Conservation (phyloP, 2,113 vertebrate genomes). For the Aspidoscelis tigris region DNA sequence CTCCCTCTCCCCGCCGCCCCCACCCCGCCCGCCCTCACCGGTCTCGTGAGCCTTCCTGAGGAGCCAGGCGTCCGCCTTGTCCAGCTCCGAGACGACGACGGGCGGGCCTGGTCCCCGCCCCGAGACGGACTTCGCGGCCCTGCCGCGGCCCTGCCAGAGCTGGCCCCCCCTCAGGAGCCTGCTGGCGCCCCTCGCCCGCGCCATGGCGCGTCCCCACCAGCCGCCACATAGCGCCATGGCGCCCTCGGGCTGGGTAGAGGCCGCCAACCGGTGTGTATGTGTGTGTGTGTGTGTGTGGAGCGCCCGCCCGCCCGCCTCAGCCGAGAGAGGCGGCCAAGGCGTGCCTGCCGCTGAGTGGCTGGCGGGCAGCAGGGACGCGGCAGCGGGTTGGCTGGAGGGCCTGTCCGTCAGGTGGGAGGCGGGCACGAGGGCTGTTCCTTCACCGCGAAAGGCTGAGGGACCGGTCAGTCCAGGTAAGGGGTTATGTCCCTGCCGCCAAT, state of each 20-base stretch:
- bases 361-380: neutral
- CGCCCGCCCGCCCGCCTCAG: neutral
- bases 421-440: accelerated
- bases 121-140: slow-evolving; percentile 46
- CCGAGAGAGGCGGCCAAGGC: neutral
- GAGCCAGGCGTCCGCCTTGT: slow-evolving; percentile 73
- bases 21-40: slow-evolving; percentile 43
- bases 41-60: slow-evolving; percentile 72
- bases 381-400: neutral
- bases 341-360: neutral
- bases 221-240: slow-evolving; percentile 58
- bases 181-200: slow-evolving; percentile 11
- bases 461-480: neutral
- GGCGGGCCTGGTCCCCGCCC: slow-evolving; percentile 52
- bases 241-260: slow-evolving; percentile 42
- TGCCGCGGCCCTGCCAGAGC: slow-evolving; percentile 50
- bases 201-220: slow-evolving; percentile 53
- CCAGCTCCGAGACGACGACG: slow-evolving; percentile 64
- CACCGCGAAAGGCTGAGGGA: neutral
- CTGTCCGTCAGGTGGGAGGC: neutral
- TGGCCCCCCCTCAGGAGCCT: slow-evolving; percentile 54
- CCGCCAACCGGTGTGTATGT: neutral
- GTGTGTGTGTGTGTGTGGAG: neutral
- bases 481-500: accelerated
- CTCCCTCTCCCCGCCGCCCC: neutral